Conservation (phyloP, 2,888 invertebrate species). For the Plemyria rubiginata region DNA sequence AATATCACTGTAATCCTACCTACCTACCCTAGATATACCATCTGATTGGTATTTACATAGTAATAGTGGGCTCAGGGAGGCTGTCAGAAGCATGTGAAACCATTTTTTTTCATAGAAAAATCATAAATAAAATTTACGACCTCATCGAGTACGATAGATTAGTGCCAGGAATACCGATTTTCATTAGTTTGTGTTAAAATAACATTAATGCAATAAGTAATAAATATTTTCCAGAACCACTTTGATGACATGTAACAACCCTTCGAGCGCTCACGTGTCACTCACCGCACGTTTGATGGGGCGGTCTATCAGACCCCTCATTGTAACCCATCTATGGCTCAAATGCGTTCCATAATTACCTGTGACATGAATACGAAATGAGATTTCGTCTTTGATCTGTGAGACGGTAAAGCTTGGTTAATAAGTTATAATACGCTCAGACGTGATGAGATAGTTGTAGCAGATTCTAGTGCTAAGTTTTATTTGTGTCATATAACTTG, state of each 20-base stretch:
- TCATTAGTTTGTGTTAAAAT: no score
- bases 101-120: no score
- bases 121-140: no score
- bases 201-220: not conserved
- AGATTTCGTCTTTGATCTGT: slow-evolving; percentile 40
- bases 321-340: slow-evolving; percentile 58
- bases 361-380: slow-evolving; percentile 68
- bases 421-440: slow-evolving; percentile 6
- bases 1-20: no score
- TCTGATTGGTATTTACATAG: no score
- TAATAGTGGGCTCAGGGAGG: no score
- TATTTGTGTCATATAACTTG: not conserved
- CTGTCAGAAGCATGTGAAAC: no score
- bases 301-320: slow-evolving; percentile 61
- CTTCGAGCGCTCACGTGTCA: slow-evolving; percentile 46
- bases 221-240: not conserved
- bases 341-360: slow-evolving; percentile 62
- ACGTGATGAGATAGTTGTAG: slow-evolving; percentile 14
- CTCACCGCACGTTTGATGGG: slow-evolving; percentile 60
- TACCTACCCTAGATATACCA: no score
- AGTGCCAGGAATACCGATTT: no score
- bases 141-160: no score
- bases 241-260: slow-evolving; percentile 39
- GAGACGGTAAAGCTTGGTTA: slow-evolving; percentile 9
- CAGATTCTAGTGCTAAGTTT: not conserved